phyloP scores from a whole-genome alignment of 2,113 vertebrate species.

The Catagonus wagneri region DNA sequence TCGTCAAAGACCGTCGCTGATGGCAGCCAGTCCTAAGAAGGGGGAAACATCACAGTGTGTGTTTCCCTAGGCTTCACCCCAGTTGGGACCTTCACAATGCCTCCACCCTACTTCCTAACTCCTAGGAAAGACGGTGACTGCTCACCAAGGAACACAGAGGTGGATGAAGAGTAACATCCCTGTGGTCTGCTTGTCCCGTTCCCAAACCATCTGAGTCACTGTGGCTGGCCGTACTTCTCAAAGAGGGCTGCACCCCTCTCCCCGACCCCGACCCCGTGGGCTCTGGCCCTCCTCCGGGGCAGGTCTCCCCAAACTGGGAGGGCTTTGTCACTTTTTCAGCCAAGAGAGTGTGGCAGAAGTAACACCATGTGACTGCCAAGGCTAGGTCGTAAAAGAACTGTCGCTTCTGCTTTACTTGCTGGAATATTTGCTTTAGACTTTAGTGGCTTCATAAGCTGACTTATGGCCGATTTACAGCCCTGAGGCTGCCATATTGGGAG shows the following conservation, averaged over 20 bases:
- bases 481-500: background rate
- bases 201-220: background rate
- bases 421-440: background rate
- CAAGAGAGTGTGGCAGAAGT: background rate
- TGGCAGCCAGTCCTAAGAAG: background rate
- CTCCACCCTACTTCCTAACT: background rate
- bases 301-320: too few species aligned
- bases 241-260: accelerated
- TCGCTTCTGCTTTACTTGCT: background rate
- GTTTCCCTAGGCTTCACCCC: background rate
- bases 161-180: accelerated
- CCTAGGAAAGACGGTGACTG: background rate
- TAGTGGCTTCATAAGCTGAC: accelerated
- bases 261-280: accelerated
- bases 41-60: too few species aligned
- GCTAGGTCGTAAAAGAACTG: background rate
- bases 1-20: background rate
- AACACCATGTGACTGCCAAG: background rate
- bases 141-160: background rate
- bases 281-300: background rate
- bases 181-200: background rate
- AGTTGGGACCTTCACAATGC: accelerated
- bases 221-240: background rate
- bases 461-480: accelerated
- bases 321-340: background rate